A percentile compares a stretch with the other conserved stretches of the same genome.
Conservation (phyloP, 2,888 invertebrate species). For the Rhyacophila evoluta region DNA sequence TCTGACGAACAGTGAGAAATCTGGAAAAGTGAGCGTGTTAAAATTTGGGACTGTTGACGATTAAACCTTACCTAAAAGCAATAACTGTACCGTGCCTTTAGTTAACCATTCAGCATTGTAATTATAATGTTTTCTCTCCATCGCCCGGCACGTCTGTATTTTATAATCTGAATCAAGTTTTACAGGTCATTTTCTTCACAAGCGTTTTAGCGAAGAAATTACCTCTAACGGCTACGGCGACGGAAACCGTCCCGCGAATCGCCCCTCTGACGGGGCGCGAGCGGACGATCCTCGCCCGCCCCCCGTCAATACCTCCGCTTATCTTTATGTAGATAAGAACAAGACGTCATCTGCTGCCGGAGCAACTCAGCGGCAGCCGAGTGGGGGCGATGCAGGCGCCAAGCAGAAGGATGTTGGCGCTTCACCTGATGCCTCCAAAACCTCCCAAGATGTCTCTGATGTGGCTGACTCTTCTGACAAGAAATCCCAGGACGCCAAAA, state of each 20-base stretch:
- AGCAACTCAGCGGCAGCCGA: slow-evolving; percentile 56
- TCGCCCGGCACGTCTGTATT: slow-evolving; percentile 4
- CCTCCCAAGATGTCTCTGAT: slow-evolving; percentile 10
- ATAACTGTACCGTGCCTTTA: slow-evolving; percentile 29
- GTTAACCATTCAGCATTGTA: neutral
- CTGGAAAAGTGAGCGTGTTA: neutral
- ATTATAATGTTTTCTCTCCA: neutral
- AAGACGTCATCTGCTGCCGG: neutral
- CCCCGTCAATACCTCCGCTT: slow-evolving; percentile 38
- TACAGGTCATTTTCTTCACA: slow-evolving; percentile 31
- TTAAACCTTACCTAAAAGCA: neutral
- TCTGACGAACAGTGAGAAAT: neutral
- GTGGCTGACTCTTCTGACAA: slow-evolving; percentile 47
- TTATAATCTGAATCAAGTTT: slow-evolving; percentile 45
- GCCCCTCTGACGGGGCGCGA: slow-evolving; percentile 57
- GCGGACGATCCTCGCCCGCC: slow-evolving; percentile 59
- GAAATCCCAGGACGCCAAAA: slow-evolving; percentile 53
- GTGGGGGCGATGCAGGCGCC: slow-evolving; percentile 19
- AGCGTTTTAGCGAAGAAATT: neutral
- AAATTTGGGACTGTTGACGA: neutral
- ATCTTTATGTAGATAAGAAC: slow-evolving; percentile 39
- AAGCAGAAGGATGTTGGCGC: slow-evolving; percentile 32
- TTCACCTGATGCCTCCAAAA: slow-evolving; percentile 25
- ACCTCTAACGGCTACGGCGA: slow-evolving; percentile 57
- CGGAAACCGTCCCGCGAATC: slow-evolving; percentile 63